A percentile compares a stretch with the other conserved stretches of the same genome.
These are phyloP conservation scores for Ophioninae sp. DNA, from an alignment of 2,888 invertebrate species.

Conservation along the genomic window DNA sequence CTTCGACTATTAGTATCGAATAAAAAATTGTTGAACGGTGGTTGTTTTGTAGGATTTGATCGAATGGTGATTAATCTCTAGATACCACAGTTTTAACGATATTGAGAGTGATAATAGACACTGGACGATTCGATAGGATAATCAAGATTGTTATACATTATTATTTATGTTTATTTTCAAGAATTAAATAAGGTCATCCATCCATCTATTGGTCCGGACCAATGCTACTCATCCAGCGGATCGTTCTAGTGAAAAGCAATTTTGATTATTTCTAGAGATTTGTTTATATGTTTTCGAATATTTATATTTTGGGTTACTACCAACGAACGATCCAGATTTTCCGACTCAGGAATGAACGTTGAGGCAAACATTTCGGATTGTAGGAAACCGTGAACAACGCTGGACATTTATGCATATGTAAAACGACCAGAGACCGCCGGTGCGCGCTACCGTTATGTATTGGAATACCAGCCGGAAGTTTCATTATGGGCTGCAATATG, in stretches of 20 bases:
- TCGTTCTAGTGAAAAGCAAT: neutral
- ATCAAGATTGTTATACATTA: no score
- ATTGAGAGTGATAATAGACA: no score
- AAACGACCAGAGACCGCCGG: conserved; percentile 5
- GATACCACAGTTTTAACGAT: no score
- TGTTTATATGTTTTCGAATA: neutral
- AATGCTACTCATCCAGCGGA: no score
- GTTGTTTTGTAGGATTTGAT: no score
- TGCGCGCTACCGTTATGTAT: conserved; percentile 21
- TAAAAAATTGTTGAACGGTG: no score
- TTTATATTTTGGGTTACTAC: neutral
- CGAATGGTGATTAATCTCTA: neutral
- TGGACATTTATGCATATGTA: conserved; percentile 17
- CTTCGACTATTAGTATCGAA: no score
- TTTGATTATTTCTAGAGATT: neutral
- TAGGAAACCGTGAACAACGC: conserved; percentile 18
- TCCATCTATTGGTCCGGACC: no score
- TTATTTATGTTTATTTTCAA: no score
- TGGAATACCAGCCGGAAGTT: conserved; percentile 33
- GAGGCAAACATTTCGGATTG: conserved; percentile 32
- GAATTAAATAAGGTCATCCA: no score
- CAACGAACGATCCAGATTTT: neutral
- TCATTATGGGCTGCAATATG: conserved; percentile 18
- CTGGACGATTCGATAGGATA: no score
- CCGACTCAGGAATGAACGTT: conserved; percentile 26